These are phyloP conservation scores for Tichodroma muraria DNA, from an alignment of 2,113 vertebrate genomes.

Conservation along the genomic window DNA sequence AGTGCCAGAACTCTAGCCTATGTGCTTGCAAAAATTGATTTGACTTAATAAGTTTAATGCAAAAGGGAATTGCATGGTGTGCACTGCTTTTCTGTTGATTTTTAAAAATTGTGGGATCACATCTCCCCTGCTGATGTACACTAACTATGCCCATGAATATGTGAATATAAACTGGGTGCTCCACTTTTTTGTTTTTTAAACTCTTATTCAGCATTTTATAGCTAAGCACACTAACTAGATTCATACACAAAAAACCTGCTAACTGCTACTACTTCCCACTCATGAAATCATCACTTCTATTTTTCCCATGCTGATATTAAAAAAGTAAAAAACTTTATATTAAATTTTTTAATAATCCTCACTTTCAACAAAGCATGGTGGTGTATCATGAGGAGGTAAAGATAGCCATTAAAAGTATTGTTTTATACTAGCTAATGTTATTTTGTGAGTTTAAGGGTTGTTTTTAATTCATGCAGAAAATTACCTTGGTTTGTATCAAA, in stretches of 20 bases:
- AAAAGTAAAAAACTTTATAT: background rate
- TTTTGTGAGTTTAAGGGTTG: background rate
- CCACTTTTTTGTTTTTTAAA: background rate
- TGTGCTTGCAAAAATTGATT: slow-evolving; percentile 55
- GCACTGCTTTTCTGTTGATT: slow-evolving; percentile 11
- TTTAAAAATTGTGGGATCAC: background rate
- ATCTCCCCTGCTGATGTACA: slow-evolving; percentile 21
- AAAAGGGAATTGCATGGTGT: slow-evolving; percentile 23
- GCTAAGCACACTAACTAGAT: background rate
- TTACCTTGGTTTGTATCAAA: background rate
- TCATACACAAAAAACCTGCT: background rate
- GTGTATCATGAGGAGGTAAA: background rate
- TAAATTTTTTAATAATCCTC: background rate
- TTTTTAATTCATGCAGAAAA: background rate
- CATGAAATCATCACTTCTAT: background rate
- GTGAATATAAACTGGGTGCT: slow-evolving; percentile 54
- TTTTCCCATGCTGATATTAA: background rate
- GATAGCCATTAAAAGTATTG: background rate
- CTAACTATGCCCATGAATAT: slow-evolving; percentile 53
- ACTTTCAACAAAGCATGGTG: background rate
- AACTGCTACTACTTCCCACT: background rate
- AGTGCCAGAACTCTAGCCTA: slow-evolving; percentile 10
- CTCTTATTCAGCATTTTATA: slow-evolving; percentile 27
- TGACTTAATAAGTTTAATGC: slow-evolving; percentile 61
- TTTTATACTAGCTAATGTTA: background rate